A percentile compares a stretch with the other conserved stretches of the same genome.
phyloP scores from a whole-genome alignment of 2,113 vertebrate genomes.

The Anoura caudifer region DNA sequence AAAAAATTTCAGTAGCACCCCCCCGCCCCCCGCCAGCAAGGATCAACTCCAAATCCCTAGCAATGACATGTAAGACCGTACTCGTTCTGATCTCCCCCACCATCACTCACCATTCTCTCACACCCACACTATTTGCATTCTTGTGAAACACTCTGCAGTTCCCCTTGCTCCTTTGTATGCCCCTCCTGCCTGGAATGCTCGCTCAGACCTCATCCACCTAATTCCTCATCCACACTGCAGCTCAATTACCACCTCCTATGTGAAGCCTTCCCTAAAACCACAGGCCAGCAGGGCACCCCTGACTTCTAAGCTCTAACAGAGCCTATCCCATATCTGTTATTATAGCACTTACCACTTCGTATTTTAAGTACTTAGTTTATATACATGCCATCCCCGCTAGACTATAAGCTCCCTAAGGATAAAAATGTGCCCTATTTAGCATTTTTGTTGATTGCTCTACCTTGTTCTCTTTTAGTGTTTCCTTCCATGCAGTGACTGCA shows the following conservation, averaged over 20 bases:
- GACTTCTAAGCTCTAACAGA: not conserved
- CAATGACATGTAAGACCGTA: not conserved
- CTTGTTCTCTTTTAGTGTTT: not conserved
- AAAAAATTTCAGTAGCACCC: not conserved
- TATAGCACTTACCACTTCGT: not conserved
- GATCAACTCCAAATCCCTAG: not conserved
- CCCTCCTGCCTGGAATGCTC: not conserved
- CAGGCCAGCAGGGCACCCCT: not conserved
- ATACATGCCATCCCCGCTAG: not conserved
- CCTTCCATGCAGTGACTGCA: not conserved
- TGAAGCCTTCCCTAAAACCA: not conserved
- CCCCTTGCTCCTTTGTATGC: not conserved
- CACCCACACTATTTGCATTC: not conserved
- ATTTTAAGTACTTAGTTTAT: not conserved
- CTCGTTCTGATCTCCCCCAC: not conserved
- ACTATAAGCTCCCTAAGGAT: not conserved
- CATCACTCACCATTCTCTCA: not conserved
- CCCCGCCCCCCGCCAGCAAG: not conserved
- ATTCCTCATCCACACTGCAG: not conserved
- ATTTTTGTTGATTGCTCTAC: not conserved
- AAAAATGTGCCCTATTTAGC: not conserved
- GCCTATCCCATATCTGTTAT: not conserved
- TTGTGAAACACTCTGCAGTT: not conserved
- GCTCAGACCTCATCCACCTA: not conserved
- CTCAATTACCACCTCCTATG: not conserved